Evolutionary conservation across 2,113 vertebrate species (phyloP).

Genomic region (Sander vitreus): DNA sequence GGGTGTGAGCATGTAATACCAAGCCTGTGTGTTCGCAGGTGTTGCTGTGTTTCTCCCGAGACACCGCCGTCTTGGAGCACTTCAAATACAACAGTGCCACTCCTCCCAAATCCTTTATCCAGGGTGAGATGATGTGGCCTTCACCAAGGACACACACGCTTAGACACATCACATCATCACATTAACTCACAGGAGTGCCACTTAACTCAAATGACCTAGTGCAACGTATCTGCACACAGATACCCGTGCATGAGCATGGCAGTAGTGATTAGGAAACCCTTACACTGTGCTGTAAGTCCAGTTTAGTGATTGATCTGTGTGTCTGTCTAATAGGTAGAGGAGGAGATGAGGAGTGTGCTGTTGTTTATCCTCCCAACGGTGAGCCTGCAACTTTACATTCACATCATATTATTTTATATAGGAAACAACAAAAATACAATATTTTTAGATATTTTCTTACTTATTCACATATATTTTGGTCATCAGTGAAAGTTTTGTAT

Average conservation of each 20-base stretch:
- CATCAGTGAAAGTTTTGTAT: not conserved
- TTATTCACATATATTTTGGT: not conserved
- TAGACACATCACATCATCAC: not conserved
- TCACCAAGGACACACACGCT: not conserved
- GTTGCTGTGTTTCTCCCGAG: conserved; percentile 95
- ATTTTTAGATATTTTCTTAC: not conserved
- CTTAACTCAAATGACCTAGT: conserved; percentile 2
- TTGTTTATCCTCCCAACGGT: conserved; percentile 98
- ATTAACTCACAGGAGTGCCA: not conserved
- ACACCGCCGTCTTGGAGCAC: conserved; percentile 93
- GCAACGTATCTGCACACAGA: not conserved
- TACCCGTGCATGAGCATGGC: not conserved
- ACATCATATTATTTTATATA: not conserved
- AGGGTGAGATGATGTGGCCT: conserved; percentile 84
- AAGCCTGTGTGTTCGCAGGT: conserved; percentile 83
- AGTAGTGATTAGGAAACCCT: not conserved
- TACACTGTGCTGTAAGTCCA: not conserved
- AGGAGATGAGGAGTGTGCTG: conserved; percentile 89
- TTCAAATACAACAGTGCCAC: conserved; percentile 95
- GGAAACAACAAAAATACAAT: not conserved
- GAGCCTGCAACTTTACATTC: conserved; percentile 63
- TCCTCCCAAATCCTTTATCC: conserved; percentile 93
- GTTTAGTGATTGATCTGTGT: not conserved
- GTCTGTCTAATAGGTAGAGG: conserved; percentile 85
- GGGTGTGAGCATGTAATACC: not conserved